Evolutionary conservation across 1,140 invertebrate species (phyloP).

Genomic region (Anoplolepis gracilipes): DNA sequence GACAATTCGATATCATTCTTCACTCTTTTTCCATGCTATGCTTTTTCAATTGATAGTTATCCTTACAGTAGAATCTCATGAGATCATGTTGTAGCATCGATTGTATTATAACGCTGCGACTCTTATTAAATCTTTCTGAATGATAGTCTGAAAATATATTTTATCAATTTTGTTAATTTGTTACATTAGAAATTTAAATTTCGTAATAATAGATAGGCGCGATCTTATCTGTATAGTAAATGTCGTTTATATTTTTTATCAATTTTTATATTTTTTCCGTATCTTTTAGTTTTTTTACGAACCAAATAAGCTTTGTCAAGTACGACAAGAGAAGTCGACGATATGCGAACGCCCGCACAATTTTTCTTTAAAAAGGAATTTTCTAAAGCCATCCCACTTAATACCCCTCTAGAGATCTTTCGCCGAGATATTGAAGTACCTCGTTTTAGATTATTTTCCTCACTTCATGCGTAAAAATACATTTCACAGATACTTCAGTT

Average conservation of each 20-base stretch:
- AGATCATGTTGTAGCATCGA: not conserved
- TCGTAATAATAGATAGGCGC: not conserved
- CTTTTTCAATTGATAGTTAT: slow-evolving; percentile 14
- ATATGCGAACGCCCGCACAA: slow-evolving; percentile 10
- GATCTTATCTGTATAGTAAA: too few species aligned
- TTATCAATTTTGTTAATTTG: not conserved
- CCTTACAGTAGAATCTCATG: not conserved
- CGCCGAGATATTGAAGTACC: not conserved
- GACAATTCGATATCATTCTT: not conserved
- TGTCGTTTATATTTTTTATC: too few species aligned
- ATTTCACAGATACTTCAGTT: not conserved
- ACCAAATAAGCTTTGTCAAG: not conserved
- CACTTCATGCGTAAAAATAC: not conserved
- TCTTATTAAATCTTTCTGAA: not conserved
- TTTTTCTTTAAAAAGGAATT: slow-evolving; percentile 45
- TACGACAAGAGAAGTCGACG: not conserved
- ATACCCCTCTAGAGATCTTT: slow-evolving; percentile 20
- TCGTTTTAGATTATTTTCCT: slow-evolving; percentile 30
- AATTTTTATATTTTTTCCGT: not conserved
- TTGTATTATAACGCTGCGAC: not conserved
- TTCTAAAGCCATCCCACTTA: not conserved
- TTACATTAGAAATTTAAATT: not conserved
- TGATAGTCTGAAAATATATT: not conserved
- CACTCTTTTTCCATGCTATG: not conserved
- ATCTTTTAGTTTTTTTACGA: not conserved